phyloP scores from a whole-genome alignment of 2,797 vertebrate genomes.

The Carapus acus region DNA sequence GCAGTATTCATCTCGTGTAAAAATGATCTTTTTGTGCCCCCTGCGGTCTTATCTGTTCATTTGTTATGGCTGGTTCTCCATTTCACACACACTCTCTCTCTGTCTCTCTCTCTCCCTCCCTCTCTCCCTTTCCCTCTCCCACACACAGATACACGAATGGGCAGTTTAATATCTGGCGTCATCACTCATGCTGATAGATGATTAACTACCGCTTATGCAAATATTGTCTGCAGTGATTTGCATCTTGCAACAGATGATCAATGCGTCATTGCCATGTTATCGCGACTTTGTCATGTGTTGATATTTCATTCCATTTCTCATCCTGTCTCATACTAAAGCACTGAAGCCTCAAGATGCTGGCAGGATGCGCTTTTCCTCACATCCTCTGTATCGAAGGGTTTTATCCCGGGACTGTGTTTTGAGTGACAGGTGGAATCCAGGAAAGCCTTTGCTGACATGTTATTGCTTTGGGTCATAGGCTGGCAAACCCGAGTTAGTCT shows the following conservation, averaged over 20 bases:
- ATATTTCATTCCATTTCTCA: neutral
- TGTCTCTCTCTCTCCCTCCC: no score
- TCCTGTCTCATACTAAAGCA: constrained; percentile 14
- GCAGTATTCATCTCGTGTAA: neutral
- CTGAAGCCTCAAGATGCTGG: constrained; percentile 18
- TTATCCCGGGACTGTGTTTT: constrained; percentile 20
- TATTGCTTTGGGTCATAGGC: constrained; percentile 64
- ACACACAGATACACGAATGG: no score
- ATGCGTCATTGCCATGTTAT: constrained; percentile 24
- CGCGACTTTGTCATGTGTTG: constrained; percentile 5
- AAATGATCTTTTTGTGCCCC: neutral
- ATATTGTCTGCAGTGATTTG: constrained; percentile 55
- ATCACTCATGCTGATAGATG: constrained; percentile 47
- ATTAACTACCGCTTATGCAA: constrained; percentile 47
- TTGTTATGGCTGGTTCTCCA: constrained; percentile 31
- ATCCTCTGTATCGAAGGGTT: constrained; percentile 18
- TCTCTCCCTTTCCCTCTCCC: no score
- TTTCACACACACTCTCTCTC: constrained; percentile 13
- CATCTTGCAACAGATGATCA: constrained; percentile 40
- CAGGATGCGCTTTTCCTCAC: constrained; percentile 21
- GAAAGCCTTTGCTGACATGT: constrained; percentile 56
- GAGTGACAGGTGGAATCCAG: constrained; percentile 62
- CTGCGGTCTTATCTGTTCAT: constrained; percentile 39
- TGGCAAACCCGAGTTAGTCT: constrained; percentile 46
- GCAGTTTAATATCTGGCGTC: constrained; percentile 55